phyloP scores from a whole-genome alignment of 2,797 vertebrate genomes.

The Scarus forsteni region DNA sequence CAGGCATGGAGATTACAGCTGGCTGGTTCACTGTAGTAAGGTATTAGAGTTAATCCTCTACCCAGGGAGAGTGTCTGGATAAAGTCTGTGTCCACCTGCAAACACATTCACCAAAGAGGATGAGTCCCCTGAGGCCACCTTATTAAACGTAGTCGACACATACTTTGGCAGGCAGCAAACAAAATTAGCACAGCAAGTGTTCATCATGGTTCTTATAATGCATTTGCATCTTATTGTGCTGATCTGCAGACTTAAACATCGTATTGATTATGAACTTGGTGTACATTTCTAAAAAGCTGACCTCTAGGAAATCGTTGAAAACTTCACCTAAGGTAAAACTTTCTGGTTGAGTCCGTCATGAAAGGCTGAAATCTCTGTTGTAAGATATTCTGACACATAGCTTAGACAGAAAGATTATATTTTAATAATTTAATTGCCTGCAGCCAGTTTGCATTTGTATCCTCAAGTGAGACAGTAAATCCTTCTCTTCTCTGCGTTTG shows the following conservation, averaged over 20 bases:
- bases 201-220: background rate
- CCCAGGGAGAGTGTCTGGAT: conserved; percentile 59
- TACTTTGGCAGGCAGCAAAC: background rate
- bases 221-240: conserved; percentile 12
- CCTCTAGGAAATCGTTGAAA: background rate
- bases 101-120: conserved; percentile 5
- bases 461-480: background rate
- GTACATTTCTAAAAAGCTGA: conserved; percentile 8
- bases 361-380: background rate
- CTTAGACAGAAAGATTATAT: too few species aligned
- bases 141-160: conserved; percentile 11
- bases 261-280: background rate
- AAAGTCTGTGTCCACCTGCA: conserved; percentile 19
- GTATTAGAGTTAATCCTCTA: conserved; percentile 71
- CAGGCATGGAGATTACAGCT: conserved; percentile 64
- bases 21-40: conserved; percentile 56
- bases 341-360: background rate
- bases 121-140: background rate
- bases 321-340: background rate
- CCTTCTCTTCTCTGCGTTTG: background rate
- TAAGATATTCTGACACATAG: background rate
- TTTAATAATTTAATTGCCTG: background rate
- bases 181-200: background rate
- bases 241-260: conserved; percentile 18
- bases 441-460: background rate